These are phyloP conservation scores for Ophthalmolycus amberensis DNA, from an alignment of 2,113 vertebrate genomes.

Conservation along the genomic window DNA sequence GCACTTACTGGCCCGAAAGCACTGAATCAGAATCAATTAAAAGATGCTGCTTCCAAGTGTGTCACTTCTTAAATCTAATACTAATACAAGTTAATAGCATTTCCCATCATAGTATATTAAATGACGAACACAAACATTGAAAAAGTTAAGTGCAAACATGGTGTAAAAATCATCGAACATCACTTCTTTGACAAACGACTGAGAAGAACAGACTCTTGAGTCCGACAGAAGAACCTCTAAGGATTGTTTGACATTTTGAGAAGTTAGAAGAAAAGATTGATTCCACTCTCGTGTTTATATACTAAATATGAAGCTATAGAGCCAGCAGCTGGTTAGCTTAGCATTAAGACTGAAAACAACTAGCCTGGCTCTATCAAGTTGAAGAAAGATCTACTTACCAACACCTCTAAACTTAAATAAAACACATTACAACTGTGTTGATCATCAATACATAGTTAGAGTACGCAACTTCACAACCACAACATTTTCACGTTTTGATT, in stretches of 20 bases:
- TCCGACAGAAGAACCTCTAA: neutral
- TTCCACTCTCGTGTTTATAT: no score
- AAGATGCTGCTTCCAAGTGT: neutral
- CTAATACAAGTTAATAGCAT: neutral
- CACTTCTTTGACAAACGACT: neutral
- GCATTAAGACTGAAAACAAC: neutral
- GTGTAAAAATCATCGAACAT: neutral
- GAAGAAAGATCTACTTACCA: neutral
- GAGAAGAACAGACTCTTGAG: neutral
- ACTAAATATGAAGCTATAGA: neutral
- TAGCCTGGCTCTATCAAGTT: neutral
- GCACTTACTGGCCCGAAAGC: neutral
- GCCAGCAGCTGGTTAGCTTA: neutral
- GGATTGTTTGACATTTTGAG: neutral
- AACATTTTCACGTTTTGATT: neutral
- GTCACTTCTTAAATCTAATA: neutral
- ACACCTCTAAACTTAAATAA: neutral
- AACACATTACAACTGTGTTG: neutral
- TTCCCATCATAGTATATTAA: neutral
- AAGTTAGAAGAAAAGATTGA: neutral
- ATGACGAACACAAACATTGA: neutral
- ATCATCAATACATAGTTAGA: neutral
- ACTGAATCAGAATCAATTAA: neutral
- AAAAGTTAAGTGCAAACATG: conserved; percentile 12
- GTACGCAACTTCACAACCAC: neutral